Base-by-base conservation (phyloP, 2,797 vertebrate genomes). In the Sebastes aleutianus region DNA sequence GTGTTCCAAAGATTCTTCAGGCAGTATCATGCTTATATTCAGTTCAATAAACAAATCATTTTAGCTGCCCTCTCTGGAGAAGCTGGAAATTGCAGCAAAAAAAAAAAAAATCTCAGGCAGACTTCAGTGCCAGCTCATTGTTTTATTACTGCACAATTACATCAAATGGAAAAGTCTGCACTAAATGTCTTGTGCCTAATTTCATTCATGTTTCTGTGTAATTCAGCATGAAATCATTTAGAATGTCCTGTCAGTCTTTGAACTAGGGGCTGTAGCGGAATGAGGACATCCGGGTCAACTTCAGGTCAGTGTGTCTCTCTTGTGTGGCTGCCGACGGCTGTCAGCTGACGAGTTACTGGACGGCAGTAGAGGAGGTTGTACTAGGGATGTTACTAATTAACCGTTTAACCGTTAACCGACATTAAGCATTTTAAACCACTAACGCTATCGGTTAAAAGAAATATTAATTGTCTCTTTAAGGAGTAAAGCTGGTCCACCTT, bases 1-100 rank as follows among this genome's bases (percentile, higher is more conserved):
- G 39, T 58, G 53, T 76, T 80, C 14, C 34, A 72, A 47, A 50
- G 67, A 65, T 39, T 73, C 36, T 59, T 71, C 26, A 34, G n/a
- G 47, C 58, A 39, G 26, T 14, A 27, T 78, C 16, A 29, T 56
- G n/a, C 24, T 53, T 47, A n/a, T 13, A 4, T 59, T 43, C 39
- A 43, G 39, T 43, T 43, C 39, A 43, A 16, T 43, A 43, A 16
- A 16, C 13, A 16, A 43, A 43, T 43, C 39, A 4, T 39, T 70
- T 64, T 9, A 64, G 50, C 58, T 68, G 73, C 68, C 50, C 43
- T 63, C 54, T 53, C 26, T 54, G 27, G 9, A 65, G 64, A n/a
- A 64, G 22, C 18, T 58, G 39, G 3, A 64, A 50, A 72, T 47
- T 63, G 39, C 34, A n/a, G n/a, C 53, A 20, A 24, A 59, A 31